These are phyloP conservation scores for Trichacis sp. DNA, from an alignment of 2,888 invertebrate genomes.

Conservation along the genomic window DNA sequence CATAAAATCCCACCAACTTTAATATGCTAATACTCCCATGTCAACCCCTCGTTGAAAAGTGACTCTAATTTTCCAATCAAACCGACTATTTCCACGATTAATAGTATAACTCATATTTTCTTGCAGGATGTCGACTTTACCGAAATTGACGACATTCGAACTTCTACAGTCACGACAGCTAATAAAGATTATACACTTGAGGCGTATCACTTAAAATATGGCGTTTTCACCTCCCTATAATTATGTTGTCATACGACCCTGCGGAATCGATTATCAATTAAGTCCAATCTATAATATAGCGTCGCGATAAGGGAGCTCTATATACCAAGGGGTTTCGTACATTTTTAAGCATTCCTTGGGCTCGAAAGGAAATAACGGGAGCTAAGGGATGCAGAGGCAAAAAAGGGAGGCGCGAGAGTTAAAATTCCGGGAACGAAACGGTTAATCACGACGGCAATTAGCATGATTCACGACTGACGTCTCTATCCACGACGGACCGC, in stretches of 20 bases:
- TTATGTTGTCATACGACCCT: not conserved
- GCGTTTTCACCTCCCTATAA: not conserved
- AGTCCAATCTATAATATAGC: not conserved
- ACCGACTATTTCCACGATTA: not conserved
- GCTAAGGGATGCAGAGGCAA: conserved; percentile 12
- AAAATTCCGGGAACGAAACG: conserved; percentile 60
- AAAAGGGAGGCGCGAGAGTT: conserved; percentile 47
- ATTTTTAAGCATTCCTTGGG: conserved; percentile 39
- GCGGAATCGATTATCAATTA: conserved; percentile 2
- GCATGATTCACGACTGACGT: conserved; percentile 63
- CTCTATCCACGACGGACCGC: conserved; percentile 50
- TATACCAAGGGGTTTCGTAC: conserved; percentile 39
- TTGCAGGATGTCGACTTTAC: not conserved
- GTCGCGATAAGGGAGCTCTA: too few relatives aligned
- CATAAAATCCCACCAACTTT: not conserved
- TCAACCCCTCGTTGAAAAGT: too few relatives aligned
- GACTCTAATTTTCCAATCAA: not conserved
- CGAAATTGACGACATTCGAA: not conserved
- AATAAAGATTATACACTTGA: not conserved
- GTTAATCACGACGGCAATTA: conserved; percentile 64
- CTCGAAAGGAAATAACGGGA: conserved; percentile 22
- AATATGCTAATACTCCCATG: not conserved
- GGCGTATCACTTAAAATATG: not conserved
- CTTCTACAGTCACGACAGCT: not conserved
- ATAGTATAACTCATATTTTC: not conserved